phyloP scores from a whole-genome alignment of 1,140 invertebrate genomes.

The Philopotamus ludificatus region DNA sequence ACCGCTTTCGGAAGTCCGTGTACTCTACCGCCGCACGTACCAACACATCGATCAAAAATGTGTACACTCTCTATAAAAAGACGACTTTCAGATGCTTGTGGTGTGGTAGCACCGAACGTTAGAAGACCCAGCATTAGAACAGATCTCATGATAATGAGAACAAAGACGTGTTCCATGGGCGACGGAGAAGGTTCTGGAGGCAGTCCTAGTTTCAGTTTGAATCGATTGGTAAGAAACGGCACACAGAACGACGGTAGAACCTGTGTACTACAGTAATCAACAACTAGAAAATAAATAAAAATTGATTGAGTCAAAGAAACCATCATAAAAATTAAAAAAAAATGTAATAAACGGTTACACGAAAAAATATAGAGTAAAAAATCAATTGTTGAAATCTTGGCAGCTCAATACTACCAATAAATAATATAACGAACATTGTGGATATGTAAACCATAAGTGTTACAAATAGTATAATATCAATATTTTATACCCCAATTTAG shows the following conservation, averaged over 20 bases:
- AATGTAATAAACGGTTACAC: not conserved
- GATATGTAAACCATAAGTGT: not conserved
- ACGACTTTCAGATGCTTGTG: constrained; percentile 78
- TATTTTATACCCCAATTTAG: too few species aligned
- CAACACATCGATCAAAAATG: constrained; percentile 67
- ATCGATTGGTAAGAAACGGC: constrained; percentile 49
- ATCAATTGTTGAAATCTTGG: too few species aligned
- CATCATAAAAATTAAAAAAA: not conserved
- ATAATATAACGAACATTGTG: too few species aligned
- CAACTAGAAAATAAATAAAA: not conserved
- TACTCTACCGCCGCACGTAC: constrained; percentile 65
- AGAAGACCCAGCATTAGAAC: constrained; percentile 79
- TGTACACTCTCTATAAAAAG: constrained; percentile 76
- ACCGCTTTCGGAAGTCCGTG: constrained; percentile 69
- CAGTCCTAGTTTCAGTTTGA: constrained; percentile 53
- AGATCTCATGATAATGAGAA: constrained; percentile 81
- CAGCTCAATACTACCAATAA: too few species aligned
- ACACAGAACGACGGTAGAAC: constrained; percentile 50
- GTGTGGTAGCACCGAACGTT: constrained; percentile 80
- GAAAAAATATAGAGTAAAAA: not conserved
- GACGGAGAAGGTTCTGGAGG: constrained; percentile 57
- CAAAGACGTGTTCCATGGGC: constrained; percentile 71
- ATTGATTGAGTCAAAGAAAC: not conserved
- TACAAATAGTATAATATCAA: too few species aligned
- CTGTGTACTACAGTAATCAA: constrained; percentile 51